A percentile compares a stretch with the other conserved stretches of the same genome.
Conservation (phyloP, 2,888 invertebrate genomes). For the Yponomeuta sedellus region DNA sequence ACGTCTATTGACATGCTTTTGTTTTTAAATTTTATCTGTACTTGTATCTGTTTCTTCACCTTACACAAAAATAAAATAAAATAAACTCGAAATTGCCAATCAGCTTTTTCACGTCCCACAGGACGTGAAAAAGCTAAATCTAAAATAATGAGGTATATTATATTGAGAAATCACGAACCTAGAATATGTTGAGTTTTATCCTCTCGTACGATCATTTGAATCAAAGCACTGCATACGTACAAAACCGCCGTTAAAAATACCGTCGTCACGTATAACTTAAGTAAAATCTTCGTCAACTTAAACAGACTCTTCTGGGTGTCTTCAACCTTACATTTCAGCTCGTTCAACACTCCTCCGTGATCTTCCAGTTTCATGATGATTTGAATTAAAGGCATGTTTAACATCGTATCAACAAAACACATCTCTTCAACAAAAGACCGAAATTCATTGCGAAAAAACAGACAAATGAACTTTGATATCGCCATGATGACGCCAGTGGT, state of each 20-base stretch:
- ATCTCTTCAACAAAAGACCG: conserved; percentile 48
- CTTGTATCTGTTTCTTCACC: too few relatives aligned
- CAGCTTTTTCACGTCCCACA: too few relatives aligned
- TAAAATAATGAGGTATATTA: too few relatives aligned
- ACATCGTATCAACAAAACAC: conserved; percentile 45
- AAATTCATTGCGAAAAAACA: conserved; percentile 47
- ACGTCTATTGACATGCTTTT: too few relatives aligned
- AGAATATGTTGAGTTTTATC: conserved; percentile 49
- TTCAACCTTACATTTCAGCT: conserved; percentile 43
- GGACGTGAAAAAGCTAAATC: too few relatives aligned
- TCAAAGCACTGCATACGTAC: conserved; percentile 54
- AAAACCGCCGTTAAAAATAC: conserved; percentile 47
- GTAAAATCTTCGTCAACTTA: conserved; percentile 39
- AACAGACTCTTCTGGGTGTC: conserved; percentile 44
- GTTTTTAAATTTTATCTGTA: too few relatives aligned
- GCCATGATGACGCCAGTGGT: conserved; percentile 59
- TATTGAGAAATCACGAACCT: conserved; percentile 33
- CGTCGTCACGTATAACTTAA: conserved; percentile 44
- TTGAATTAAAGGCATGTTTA: conserved; percentile 49
- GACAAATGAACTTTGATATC: conserved; percentile 48
- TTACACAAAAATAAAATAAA: too few relatives aligned
- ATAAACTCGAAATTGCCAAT: too few relatives aligned
- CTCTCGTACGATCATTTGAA: conserved; percentile 40
- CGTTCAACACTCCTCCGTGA: conserved; percentile 31
- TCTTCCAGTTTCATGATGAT: conserved; percentile 29